Evolutionary conservation across 2,888 invertebrate species (phyloP).

Genomic region (Oscheius myriophilus): DNA sequence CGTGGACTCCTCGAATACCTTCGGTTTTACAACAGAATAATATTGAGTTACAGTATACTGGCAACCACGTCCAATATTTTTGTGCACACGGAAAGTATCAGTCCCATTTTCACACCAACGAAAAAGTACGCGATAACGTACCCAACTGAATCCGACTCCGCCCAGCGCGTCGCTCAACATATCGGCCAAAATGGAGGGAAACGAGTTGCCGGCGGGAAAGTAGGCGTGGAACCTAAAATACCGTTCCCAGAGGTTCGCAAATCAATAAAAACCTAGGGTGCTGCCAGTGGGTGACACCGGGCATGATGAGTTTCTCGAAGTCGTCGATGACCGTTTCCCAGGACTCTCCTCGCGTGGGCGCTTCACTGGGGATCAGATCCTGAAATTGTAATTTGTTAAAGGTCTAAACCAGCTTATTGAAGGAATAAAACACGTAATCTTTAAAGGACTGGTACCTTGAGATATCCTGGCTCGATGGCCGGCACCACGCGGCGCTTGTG

Average conservation of each 20-base stretch:
- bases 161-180: conserved; percentile 96
- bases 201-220: conserved; percentile 96
- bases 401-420: background rate
- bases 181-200: conserved; percentile 94
- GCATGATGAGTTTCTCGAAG: conserved; percentile 87
- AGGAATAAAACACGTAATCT: no score
- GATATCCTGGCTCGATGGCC: conserved; percentile 86
- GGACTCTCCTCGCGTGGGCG: conserved; percentile 84
- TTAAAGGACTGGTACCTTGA: conserved; percentile 72
- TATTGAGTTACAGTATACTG: no score
- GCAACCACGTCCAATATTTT: no score
- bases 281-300: conserved; percentile 97
- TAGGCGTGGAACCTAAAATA: conserved; percentile 87
- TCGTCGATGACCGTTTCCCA: conserved; percentile 90
- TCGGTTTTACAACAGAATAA: no score
- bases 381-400: background rate
- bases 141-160: conserved; percentile 98
- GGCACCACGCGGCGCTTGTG: conserved; percentile 86
- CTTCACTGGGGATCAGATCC: conserved; percentile 81
- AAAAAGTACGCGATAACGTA: no score
- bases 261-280: conserved; percentile 80
- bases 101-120: no score
- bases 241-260: background rate
- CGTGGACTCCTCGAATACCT: no score
- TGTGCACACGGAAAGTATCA: no score